These are phyloP conservation scores for Calcarius lapponicus DNA, from an alignment of 2,797 vertebrate genomes.

Conservation along the genomic window DNA sequence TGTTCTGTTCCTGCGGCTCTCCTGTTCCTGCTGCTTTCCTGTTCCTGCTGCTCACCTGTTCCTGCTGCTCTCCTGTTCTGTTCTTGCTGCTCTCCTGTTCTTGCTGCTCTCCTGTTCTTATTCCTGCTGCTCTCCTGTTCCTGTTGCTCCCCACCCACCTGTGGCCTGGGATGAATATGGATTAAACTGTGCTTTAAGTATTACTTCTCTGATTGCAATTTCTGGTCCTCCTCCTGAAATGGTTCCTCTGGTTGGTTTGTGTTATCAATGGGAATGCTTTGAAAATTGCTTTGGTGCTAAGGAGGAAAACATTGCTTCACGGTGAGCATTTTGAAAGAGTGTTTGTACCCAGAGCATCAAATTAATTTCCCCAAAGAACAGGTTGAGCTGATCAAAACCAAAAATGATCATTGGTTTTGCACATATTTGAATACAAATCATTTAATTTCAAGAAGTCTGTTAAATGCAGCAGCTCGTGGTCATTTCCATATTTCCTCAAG, in stretches of 20 bases:
- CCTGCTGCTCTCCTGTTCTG: no score
- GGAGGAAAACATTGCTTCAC: not conserved
- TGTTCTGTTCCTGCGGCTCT: no score
- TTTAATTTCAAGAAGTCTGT: constrained; percentile 22
- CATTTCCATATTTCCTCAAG: constrained; percentile 45
- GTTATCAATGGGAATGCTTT: not conserved
- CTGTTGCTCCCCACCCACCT: not conserved
- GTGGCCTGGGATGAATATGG: not conserved
- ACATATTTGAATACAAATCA: constrained; percentile 52
- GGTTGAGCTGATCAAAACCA: constrained; percentile 45
- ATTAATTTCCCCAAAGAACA: constrained; percentile 61
- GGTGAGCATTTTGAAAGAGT: not conserved
- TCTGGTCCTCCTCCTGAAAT: constrained; percentile 19
- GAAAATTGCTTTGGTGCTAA: constrained; percentile 55
- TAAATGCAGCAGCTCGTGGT: not conserved
- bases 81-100: no score
- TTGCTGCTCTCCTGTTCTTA: no score
- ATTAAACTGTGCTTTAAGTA: not conserved
- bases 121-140: no score
- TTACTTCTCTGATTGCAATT: constrained; percentile 38
- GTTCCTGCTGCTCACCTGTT: no score
- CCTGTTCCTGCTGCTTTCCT: no score
- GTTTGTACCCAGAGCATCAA: constrained; percentile 34
- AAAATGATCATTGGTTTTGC: constrained; percentile 41
- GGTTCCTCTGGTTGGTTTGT: constrained; percentile 19